These are phyloP conservation scores for Acanthosoma haemorrhoidale DNA, from an alignment of 2,888 invertebrate genomes.

Conservation along the genomic window DNA sequence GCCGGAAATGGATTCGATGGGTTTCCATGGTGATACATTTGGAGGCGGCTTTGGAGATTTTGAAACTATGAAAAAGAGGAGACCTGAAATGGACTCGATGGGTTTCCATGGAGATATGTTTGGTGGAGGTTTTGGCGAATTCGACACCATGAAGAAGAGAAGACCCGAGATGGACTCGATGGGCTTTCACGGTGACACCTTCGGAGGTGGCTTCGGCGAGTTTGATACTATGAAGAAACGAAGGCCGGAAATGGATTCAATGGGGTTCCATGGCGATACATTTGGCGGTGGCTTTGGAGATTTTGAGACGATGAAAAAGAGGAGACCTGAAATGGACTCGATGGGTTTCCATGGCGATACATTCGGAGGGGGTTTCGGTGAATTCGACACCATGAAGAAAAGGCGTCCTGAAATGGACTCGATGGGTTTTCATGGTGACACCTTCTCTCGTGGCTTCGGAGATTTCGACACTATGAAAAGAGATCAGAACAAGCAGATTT, in stretches of 20 bases:
- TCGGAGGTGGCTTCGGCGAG: conserved; percentile 44
- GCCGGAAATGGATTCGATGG: conserved; percentile 43
- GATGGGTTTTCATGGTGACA: conserved; percentile 44
- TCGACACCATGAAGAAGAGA: conserved; percentile 43
- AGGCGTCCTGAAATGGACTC: conserved; percentile 42
- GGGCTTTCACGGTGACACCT: conserved; percentile 45
- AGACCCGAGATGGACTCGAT: conserved; percentile 43
- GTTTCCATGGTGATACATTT: conserved; percentile 44
- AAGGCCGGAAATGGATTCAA: conserved; percentile 42
- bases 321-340: conserved; percentile 42
- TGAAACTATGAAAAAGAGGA: conserved; percentile 42
- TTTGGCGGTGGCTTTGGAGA: conserved; percentile 45
- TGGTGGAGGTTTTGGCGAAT: conserved; percentile 44
- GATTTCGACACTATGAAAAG: conserved; percentile 43
- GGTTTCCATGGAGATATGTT: conserved; percentile 46
- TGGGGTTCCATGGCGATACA: conserved; percentile 45
- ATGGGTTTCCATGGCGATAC: conserved; percentile 45
- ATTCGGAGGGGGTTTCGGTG: conserved; percentile 44
- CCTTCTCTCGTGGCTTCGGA: conserved; percentile 44
- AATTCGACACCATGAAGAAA: conserved; percentile 45
- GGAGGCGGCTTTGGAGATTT: conserved; percentile 43
- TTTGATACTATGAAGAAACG: conserved; percentile 43
- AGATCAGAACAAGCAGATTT: conserved; percentile 15
- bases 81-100: conserved; percentile 41
- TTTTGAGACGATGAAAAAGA: conserved; percentile 44